Evolutionary conservation across 2,113 vertebrate genomes (phyloP).

Genomic region (Xenopus borealis): DNA sequence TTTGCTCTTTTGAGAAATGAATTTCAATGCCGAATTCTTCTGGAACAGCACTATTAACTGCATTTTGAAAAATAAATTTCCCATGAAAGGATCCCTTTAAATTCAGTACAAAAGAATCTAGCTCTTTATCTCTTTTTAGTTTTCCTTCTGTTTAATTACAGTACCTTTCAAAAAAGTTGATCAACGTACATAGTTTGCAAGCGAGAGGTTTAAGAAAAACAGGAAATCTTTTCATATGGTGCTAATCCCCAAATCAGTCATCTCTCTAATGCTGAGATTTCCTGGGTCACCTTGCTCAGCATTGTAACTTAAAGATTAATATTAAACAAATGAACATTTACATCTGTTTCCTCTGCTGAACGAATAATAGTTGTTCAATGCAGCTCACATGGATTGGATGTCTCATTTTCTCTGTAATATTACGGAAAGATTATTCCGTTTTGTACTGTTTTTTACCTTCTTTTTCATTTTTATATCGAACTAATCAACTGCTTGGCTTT

Average conservation of each 20-base stretch:
- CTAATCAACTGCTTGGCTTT: too few species aligned
- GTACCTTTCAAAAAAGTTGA: too few species aligned
- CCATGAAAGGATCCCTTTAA: too few species aligned
- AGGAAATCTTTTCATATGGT: not conserved
- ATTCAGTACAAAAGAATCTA: too few species aligned
- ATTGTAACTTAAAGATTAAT: slow-evolving; percentile 17
- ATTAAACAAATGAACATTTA: slow-evolving; percentile 39
- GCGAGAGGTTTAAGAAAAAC: too few species aligned
- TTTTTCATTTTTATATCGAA: not conserved
- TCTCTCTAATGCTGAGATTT: not conserved
- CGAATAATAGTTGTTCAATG: slow-evolving; percentile 26
- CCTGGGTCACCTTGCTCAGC: not conserved
- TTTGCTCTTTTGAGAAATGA: too few species aligned
- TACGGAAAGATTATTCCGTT: not conserved
- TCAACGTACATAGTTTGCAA: too few species aligned
- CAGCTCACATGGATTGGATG: slow-evolving; percentile 5
- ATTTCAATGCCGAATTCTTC: too few species aligned
- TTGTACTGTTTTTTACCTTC: not conserved
- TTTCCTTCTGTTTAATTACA: too few species aligned
- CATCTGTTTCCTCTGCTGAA: slow-evolving; percentile 30
- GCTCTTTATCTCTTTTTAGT: too few species aligned
- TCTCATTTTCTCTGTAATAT: slow-evolving; percentile 22
- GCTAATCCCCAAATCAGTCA: slow-evolving; percentile 26
- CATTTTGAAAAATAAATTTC: too few species aligned
- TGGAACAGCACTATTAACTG: too few species aligned